Percentiles rank a stretch among this genome's conserved stretches.
phyloP scores from a whole-genome alignment of 2,113 vertebrate species.

The Scartelaos histophorus region DNA sequence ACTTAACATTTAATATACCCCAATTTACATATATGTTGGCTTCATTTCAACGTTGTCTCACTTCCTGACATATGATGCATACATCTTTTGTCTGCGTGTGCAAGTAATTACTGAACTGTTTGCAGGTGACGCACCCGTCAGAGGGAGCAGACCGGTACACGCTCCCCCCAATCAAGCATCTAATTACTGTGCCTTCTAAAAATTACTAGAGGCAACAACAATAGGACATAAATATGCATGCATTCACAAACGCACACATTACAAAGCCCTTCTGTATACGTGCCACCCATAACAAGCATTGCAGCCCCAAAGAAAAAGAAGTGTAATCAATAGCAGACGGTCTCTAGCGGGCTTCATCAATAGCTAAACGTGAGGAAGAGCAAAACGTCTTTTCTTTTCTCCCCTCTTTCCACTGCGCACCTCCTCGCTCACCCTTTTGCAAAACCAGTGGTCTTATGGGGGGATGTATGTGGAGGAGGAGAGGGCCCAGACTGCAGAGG shows the following conservation, averaged over 20 bases:
- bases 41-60: slow-evolving; percentile 41
- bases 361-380: slow-evolving; percentile 73
- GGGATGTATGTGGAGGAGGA: slow-evolving; percentile 56
- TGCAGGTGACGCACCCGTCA: slow-evolving; percentile 48
- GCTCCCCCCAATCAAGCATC: slow-evolving; percentile 47
- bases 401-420: slow-evolving; percentile 40
- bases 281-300: slow-evolving; percentile 67
- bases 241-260: slow-evolving; percentile 15
- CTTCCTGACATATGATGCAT: slow-evolving; percentile 28
- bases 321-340: slow-evolving; percentile 75
- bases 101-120: slow-evolving; percentile 20
- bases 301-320: slow-evolving; percentile 62
- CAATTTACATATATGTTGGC: slow-evolving; percentile 39
- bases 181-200: slow-evolving; percentile 46
- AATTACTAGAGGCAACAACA: slow-evolving; percentile 40
- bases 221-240: slow-evolving; percentile 18
- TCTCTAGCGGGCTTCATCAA: slow-evolving; percentile 67
- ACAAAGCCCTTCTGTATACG: slow-evolving; percentile 50
- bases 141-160: slow-evolving; percentile 31
- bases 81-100: slow-evolving; percentile 22
- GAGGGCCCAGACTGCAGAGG: slow-evolving; percentile 63
- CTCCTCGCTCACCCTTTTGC: slow-evolving; percentile 37
- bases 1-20: slow-evolving; percentile 54
- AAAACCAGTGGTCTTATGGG: slow-evolving; percentile 55
- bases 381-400: slow-evolving; percentile 50